Conservation (phyloP, 2,113 vertebrate species). For the Amphiprion percula region DNA sequence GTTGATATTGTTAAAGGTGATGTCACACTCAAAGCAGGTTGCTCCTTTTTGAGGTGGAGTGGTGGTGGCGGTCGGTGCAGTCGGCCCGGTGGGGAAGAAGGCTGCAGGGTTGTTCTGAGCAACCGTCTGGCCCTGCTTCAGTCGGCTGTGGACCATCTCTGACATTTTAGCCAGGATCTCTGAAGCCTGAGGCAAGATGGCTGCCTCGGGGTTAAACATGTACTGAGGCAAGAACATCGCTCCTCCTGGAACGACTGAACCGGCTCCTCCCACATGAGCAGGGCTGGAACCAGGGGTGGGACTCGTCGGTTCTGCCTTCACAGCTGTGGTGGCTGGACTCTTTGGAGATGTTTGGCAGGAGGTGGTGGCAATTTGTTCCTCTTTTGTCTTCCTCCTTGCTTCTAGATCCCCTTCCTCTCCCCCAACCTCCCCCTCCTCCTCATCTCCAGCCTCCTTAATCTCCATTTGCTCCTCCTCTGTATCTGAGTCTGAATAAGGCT, state of each 20-base stretch:
- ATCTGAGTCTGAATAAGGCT: slow-evolving; percentile 84
- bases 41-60: slow-evolving; percentile 89
- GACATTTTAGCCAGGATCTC: slow-evolving; percentile 99
- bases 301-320: slow-evolving; percentile 92
- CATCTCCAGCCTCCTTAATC: slow-evolving; percentile 48
- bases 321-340: slow-evolving; percentile 81
- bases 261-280: slow-evolving; percentile 83
- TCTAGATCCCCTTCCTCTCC: slow-evolving; percentile 41
- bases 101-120: slow-evolving; percentile 66
- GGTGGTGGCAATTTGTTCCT: not conserved
- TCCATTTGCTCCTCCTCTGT: slow-evolving; percentile 69
- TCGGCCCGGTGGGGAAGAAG: slow-evolving; percentile 76
- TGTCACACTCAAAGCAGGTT: slow-evolving; percentile 97
- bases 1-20: slow-evolving; percentile 97
- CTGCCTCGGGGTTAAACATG: slow-evolving; percentile 88
- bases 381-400: slow-evolving; percentile 14
- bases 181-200: slow-evolving; percentile 92
- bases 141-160: slow-evolving; percentile 95
- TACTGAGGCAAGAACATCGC: slow-evolving; percentile 91
- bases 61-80: slow-evolving; percentile 67
- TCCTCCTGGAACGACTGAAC: slow-evolving; percentile 82
- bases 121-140: slow-evolving; percentile 89
- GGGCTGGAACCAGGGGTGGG: slow-evolving; percentile 94
- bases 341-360: slow-evolving; percentile 82
- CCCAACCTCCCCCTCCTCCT: slow-evolving; percentile 4